Evolutionary conservation across 2,888 invertebrate genomes (phyloP).

Genomic region (Candidula unifasciata): DNA sequence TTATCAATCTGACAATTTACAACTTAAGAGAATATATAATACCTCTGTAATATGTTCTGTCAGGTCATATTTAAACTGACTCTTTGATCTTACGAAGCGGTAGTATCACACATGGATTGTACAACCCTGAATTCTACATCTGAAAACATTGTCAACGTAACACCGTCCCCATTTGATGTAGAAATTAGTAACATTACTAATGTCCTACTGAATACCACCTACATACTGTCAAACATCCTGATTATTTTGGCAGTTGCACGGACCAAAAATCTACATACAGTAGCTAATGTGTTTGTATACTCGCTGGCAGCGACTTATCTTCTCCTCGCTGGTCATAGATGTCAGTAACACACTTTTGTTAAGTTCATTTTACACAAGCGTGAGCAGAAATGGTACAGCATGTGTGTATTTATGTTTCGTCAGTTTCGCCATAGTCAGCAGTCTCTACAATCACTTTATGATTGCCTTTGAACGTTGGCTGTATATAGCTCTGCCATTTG

Average conservation of each 20-base stretch:
- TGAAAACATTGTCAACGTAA: too few species aligned
- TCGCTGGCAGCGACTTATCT: background rate
- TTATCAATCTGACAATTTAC: too few species aligned
- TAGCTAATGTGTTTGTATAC: background rate
- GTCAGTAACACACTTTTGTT: background rate
- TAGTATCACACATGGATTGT: too few species aligned
- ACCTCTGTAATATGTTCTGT: too few species aligned
- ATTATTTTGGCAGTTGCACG: background rate
- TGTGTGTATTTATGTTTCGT: background rate
- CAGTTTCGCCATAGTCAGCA: background rate
- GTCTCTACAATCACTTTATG: background rate
- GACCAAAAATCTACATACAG: slow-evolving; percentile 7
- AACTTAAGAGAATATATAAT: too few species aligned
- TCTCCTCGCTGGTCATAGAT: background rate
- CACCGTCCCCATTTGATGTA: too few species aligned
- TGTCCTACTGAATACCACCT: background rate
- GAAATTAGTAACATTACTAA: too few species aligned
- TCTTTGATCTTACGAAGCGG: too few species aligned
- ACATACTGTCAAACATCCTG: background rate
- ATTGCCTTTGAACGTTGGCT: slow-evolving; percentile 14
- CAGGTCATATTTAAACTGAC: too few species aligned
- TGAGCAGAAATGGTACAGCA: background rate
- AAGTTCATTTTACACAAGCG: background rate
- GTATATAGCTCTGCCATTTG: slow-evolving; percentile 23
- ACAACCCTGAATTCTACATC: too few species aligned